These are phyloP conservation scores for Mugil cephalus DNA, from an alignment of 2,113 vertebrate species.

Conservation along the genomic window DNA sequence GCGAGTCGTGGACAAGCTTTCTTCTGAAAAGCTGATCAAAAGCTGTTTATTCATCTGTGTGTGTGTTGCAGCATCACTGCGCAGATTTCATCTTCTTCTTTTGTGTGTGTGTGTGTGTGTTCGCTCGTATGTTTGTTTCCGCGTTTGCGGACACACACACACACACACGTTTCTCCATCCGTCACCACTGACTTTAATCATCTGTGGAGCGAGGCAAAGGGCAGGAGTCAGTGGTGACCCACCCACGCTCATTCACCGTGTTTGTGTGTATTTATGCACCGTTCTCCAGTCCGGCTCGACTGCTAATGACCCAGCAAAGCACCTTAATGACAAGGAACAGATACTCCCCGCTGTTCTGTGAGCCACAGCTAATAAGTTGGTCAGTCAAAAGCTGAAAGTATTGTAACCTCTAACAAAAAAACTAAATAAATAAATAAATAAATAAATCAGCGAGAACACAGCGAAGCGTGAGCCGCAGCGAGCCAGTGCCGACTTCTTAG, in stretches of 20 bases:
- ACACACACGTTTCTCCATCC: conserved; percentile 33
- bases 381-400: conserved; percentile 62
- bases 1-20: conserved; percentile 30
- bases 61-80: conserved; percentile 28
- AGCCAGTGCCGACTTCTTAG: conserved; percentile 43
- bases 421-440: too few relatives aligned
- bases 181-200: conserved; percentile 79
- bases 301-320: conserved; percentile 76
- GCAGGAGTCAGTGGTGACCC: conserved; percentile 67
- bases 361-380: conserved; percentile 72
- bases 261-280: conserved; percentile 43
- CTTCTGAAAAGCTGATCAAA: conserved; percentile 76
- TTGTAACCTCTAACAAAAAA: conserved; percentile 46
- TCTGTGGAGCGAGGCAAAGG: conserved; percentile 64
- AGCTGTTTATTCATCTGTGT: conserved; percentile 54
- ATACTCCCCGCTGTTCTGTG: conserved; percentile 64
- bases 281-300: conserved; percentile 49
- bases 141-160: not conserved
- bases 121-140: conserved; percentile 47
- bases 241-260: conserved; percentile 61
- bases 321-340: conserved; percentile 71
- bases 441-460: conserved; percentile 55
- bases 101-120: conserved; percentile 25
- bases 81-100: conserved; percentile 45
- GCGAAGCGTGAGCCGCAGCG: conserved; percentile 35